Base-by-base conservation (phyloP, 2,113 vertebrate species). In the Neodon shergylaensis region DNA sequence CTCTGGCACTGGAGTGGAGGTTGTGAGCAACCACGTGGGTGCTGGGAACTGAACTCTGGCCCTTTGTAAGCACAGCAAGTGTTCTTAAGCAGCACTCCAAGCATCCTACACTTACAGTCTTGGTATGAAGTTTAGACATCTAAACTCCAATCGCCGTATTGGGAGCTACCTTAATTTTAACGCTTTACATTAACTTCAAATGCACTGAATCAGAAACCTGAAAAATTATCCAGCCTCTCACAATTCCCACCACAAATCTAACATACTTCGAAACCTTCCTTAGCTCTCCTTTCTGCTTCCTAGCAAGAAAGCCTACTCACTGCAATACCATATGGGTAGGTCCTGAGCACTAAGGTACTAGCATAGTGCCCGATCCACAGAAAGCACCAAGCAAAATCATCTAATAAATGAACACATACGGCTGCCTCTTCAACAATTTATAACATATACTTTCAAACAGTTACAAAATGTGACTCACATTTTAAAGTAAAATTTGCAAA, bases 401-500 rank as follows among this genome's bases (percentile, higher is more conserved):
- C 16, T 77, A 31, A 73, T n/a, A 86, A 70, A 31, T 33, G 28
- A 95, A 73, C n/a, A 70, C 39, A 65, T 31, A n/a, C 4, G 16
- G 22, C 73, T 87, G 33, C 63, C 65, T 24, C n/a, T 61, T 74
- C 26, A 90, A n/a, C 54, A 92, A n/a, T 39, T 85, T 96, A 61
- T 68, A 52, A 90, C 58, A 94, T 3, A 86, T 6, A 87, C 12
- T 88, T 94, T 70, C 61, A 90, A 88, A 88, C 86, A 89, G 16
- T 78, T 28, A 73, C 28, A 89, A 77, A 63, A 76, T 13, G 49
- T 52, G 83, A 58, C 31, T 94, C 88, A 93, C 58, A 21, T 73
- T n/a, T 58, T 81, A 83, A 94, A 90, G 44, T 84, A 33, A 87
- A 90, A 7, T 87, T 89, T 90, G 90, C 26, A 94, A 94, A 94